Evolutionary conservation across 1,140 invertebrate species (phyloP).

Genomic region (Ectropis grisescens): DNA sequence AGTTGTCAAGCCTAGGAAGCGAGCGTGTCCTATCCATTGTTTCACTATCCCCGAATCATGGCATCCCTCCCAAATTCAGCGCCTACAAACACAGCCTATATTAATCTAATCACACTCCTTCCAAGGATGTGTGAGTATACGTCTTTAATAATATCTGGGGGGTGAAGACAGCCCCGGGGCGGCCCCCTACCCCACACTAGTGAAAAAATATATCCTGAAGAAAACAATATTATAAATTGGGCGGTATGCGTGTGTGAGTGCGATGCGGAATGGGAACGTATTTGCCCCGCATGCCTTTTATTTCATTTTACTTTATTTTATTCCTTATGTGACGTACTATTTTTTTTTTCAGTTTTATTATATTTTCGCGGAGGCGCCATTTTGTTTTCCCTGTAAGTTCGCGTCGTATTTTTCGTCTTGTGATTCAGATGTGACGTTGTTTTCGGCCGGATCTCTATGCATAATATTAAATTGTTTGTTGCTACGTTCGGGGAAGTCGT

Average conservation of each 20-base stretch:
- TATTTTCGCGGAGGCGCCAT: slow-evolving; percentile 11
- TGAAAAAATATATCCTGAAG: slow-evolving; percentile 67
- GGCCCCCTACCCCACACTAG: slow-evolving; percentile 33
- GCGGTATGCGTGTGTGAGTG: slow-evolving; percentile 28
- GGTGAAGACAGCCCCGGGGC: slow-evolving; percentile 1
- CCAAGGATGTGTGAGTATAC: slow-evolving; percentile 63
- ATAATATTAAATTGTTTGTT: too few species aligned
- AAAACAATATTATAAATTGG: slow-evolving; percentile 71
- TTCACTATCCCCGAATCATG: too few species aligned
- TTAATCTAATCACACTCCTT: slow-evolving; percentile 64
- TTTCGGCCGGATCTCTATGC: too few species aligned
- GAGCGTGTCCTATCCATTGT: too few species aligned
- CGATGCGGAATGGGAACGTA: slow-evolving; percentile 22
- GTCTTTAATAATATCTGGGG: slow-evolving; percentile 68
- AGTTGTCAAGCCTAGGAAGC: too few species aligned
- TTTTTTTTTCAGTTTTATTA: slow-evolving; percentile 30
- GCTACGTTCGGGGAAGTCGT: too few species aligned
- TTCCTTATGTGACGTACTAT: slow-evolving; percentile 36
- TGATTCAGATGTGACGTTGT: too few species aligned
- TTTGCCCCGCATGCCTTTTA: slow-evolving; percentile 38
- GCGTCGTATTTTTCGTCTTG: too few species aligned
- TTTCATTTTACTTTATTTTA: slow-evolving; percentile 59
- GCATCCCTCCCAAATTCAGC: too few species aligned
- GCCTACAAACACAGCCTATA: slow-evolving; percentile 22
- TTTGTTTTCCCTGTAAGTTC: too few species aligned